phyloP scores from a whole-genome alignment of 2,797 vertebrate species.

The Rhynchonycteris naso region DNA sequence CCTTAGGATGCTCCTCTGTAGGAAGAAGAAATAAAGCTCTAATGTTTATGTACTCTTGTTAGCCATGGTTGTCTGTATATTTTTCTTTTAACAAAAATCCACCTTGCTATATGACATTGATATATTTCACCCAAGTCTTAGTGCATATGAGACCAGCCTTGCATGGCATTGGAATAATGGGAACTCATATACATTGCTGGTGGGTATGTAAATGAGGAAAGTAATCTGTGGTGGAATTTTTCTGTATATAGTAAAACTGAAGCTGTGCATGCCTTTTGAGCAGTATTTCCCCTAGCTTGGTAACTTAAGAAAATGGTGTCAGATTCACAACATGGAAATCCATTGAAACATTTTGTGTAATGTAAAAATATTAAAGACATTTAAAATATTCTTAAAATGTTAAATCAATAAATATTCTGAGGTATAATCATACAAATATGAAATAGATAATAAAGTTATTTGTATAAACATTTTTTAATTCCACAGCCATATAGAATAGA shows the following conservation, averaged over 20 bases:
- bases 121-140: slow-evolving; percentile 41
- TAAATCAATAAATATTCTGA: background rate
- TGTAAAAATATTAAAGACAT: background rate
- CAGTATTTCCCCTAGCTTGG: background rate
- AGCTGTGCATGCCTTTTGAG: background rate
- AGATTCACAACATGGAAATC: background rate
- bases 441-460: background rate
- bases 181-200: background rate
- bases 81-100: slow-evolving; percentile 31
- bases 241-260: slow-evolving; percentile 3
- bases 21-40: background rate
- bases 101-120: slow-evolving; percentile 62
- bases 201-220: slow-evolving; percentile 59
- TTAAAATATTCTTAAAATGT: background rate
- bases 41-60: background rate
- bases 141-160: slow-evolving; percentile 38
- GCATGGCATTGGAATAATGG: slow-evolving; percentile 31
- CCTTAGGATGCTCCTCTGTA: background rate
- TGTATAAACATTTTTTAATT: background rate
- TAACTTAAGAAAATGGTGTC: background rate
- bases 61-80: background rate
- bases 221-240: slow-evolving; percentile 8
- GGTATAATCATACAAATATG: background rate
- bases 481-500: accelerated
- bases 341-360: background rate